A percentile compares a stretch with the other conserved stretches of the same genome.
Evolutionary conservation across 2,113 vertebrate species (phyloP).

Genomic region (Pygoscelis adeliae): DNA sequence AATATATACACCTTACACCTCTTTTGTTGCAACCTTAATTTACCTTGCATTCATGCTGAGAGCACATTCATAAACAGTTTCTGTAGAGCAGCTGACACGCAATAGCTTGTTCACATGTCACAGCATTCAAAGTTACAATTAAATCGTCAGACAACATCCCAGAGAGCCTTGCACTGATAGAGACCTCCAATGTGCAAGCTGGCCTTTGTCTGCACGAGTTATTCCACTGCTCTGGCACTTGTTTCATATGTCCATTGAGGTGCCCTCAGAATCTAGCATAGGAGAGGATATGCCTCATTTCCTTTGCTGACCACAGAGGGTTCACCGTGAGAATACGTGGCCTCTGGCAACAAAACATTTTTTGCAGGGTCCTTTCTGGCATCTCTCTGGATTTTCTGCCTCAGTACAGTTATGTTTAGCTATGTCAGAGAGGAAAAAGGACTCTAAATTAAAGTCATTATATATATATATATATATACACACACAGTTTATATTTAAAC

Average conservation of each 20-base stretch:
- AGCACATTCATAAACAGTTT: slow-evolving; percentile 16
- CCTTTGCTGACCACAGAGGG: neutral
- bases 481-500: neutral
- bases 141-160: slow-evolving; percentile 12
- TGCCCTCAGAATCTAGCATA: neutral
- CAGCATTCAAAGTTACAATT: slow-evolving; percentile 39
- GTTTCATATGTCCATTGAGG: neutral
- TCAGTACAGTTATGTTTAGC: neutral
- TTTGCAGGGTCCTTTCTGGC: neutral
- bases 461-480: neutral
- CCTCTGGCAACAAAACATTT: neutral
- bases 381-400: slow-evolving; percentile 2
- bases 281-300: slow-evolving; percentile 16
- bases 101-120: slow-evolving; percentile 47
- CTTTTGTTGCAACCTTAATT: slow-evolving; percentile 15
- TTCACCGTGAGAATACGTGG: fast-evolving
- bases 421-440: neutral
- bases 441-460: neutral
- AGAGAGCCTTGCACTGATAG: neutral
- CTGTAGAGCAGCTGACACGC: slow-evolving; percentile 1
- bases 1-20: slow-evolving; percentile 4
- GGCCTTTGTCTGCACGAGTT: neutral
- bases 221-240: neutral
- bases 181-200: neutral
- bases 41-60: slow-evolving; percentile 16